Conservation (phyloP, 2,797 vertebrate species). For the Vespertilio murinus region DNA sequence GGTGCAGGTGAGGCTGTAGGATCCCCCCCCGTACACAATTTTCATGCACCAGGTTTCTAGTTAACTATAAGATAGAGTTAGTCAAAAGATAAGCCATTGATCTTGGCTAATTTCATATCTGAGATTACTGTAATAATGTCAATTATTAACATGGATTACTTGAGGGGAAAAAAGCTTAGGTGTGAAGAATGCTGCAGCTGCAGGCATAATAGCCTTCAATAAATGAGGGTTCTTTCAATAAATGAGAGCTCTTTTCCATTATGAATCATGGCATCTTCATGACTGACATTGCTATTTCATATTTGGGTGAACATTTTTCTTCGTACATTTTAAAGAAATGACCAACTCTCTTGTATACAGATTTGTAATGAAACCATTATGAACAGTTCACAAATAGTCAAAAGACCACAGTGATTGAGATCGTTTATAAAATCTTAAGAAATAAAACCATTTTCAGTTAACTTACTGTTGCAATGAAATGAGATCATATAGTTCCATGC, state of each 20-base stretch:
- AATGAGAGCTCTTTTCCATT: background rate
- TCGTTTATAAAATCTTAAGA: constrained; percentile 28
- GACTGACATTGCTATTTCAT: background rate
- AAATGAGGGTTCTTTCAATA: background rate
- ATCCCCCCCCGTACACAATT: no score
- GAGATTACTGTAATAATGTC: constrained; percentile 67
- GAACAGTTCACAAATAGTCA: background rate
- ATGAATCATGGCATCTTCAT: background rate
- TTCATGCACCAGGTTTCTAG: no score
- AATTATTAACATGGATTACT: constrained; percentile 69
- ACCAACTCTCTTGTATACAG: background rate
- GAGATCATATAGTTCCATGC: background rate
- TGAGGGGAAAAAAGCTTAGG: constrained; percentile 45
- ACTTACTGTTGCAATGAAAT: constrained; percentile 12
- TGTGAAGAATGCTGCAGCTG: constrained; percentile 62
- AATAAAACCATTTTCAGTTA: background rate
- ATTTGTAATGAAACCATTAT: background rate
- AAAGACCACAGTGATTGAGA: background rate
- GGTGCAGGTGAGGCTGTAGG: no score
- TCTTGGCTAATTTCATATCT: constrained; percentile 68
- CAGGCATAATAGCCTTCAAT: background rate
- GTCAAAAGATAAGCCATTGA: constrained; percentile 54
- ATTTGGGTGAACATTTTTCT: constrained; percentile 4
- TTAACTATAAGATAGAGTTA: constrained; percentile 58
- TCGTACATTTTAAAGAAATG: constrained; percentile 46